These are phyloP conservation scores for Chelidonichthys spinosus DNA, from an alignment of 2,797 vertebrate species.

Conservation along the genomic window DNA sequence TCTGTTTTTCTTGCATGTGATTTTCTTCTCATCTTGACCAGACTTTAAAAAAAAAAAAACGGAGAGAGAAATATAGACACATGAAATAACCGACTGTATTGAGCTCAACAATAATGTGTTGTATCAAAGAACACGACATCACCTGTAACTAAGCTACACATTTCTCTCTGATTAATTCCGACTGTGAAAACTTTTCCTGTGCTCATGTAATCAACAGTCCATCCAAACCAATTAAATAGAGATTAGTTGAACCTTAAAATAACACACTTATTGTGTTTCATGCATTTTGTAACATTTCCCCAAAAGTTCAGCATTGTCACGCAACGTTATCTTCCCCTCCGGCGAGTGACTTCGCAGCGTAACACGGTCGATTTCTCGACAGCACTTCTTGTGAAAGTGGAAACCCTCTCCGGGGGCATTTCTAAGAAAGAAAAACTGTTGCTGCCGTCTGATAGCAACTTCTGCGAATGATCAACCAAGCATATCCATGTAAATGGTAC, in stretches of 20 bases:
- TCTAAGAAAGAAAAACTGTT: slow-evolving; percentile 12
- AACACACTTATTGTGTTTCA: slow-evolving; percentile 1
- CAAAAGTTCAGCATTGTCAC: neutral
- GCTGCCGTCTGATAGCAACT: slow-evolving; percentile 5
- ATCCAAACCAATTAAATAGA: slow-evolving; percentile 22
- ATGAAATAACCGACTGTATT: neutral
- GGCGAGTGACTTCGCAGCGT: slow-evolving; percentile 9
- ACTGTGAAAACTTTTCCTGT: neutral
- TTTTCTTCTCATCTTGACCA: neutral
- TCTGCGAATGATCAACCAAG: slow-evolving; percentile 22
- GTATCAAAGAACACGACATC: neutral
- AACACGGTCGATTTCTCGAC: slow-evolving; percentile 8
- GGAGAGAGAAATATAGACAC: slow-evolving; percentile 1
- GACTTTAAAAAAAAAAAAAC: neutral
- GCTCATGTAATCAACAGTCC: slow-evolving; percentile 15
- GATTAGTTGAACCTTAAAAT: neutral
- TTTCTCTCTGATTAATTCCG: slow-evolving; percentile 10
- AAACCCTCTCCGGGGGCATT: slow-evolving; percentile 21
- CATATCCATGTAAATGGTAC: neutral
- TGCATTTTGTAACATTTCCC: neutral
- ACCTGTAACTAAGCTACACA: slow-evolving; percentile 1
- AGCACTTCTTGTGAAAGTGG: slow-evolving; percentile 5
- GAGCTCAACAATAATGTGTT: neutral
- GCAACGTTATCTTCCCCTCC: neutral
- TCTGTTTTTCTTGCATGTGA: neutral